A percentile compares a stretch with the other conserved stretches of the same genome.
These are phyloP conservation scores for Syrphus vitripennis DNA, from an alignment of 2,888 invertebrate species.

Conservation along the genomic window DNA sequence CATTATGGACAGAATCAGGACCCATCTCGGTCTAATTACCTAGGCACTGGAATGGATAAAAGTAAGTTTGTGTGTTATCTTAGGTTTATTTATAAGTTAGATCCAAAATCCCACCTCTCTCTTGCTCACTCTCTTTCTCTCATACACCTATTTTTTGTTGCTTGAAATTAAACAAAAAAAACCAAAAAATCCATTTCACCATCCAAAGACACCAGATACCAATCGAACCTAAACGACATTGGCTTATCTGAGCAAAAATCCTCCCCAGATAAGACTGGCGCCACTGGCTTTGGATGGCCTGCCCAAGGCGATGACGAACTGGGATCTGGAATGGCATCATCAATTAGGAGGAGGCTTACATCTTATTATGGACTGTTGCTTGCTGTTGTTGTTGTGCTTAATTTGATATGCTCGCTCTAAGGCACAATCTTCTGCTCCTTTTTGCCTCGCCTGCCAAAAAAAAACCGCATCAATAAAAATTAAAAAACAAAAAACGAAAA, in stretches of 20 bases:
- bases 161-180: slow-evolving; percentile 10
- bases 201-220: slow-evolving; percentile 86
- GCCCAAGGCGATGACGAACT: slow-evolving; percentile 74
- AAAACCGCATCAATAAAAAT: slow-evolving; percentile 15
- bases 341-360: slow-evolving; percentile 11
- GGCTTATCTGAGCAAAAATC: slow-evolving; percentile 89
- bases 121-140: slow-evolving; percentile 47
- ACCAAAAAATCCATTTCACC: slow-evolving; percentile 57
- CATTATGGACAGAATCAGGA: slow-evolving; percentile 75
- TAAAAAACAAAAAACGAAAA: slow-evolving; percentile 14
- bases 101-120: slow-evolving; percentile 34
- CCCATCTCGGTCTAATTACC: slow-evolving; percentile 75
- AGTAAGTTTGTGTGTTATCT: slow-evolving; percentile 74
- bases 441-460: slow-evolving; percentile 25
- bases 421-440: neutral
- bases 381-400: slow-evolving; percentile 45
- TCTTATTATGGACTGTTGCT: slow-evolving; percentile 36
- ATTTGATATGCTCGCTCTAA: slow-evolving; percentile 46
- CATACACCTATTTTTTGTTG: too few relatives aligned
- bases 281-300: slow-evolving; percentile 72
- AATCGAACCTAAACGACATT: slow-evolving; percentile 89
- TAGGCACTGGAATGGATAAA: slow-evolving; percentile 74
- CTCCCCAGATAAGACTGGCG: slow-evolving; percentile 78
- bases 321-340: slow-evolving; percentile 65
- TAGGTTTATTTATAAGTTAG: neutral